A percentile compares a stretch with the other conserved stretches of the same genome.
These are phyloP conservation scores for Diplazon laetatorius DNA, from an alignment of 2,888 invertebrate genomes.

Conservation along the genomic window DNA sequence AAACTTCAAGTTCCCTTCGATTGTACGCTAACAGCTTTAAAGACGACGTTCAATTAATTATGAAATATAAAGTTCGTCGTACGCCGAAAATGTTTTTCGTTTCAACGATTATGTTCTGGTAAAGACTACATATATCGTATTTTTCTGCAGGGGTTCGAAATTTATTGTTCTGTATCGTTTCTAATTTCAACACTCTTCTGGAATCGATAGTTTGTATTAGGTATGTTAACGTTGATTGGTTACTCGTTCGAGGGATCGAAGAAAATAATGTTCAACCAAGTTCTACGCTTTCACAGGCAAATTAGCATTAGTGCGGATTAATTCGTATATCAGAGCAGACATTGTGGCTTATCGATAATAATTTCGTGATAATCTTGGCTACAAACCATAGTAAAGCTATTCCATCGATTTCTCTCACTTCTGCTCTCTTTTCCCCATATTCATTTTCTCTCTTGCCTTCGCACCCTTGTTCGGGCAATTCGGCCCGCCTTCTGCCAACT, in stretches of 20 bases:
- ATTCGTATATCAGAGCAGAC: conserved; percentile 70
- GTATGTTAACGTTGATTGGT: too few species aligned
- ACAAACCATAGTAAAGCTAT: conserved; percentile 60
- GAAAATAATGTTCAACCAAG: neutral
- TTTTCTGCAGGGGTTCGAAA: too few species aligned
- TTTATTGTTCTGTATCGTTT: too few species aligned
- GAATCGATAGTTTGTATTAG: too few species aligned
- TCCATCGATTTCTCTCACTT: conserved; percentile 52
- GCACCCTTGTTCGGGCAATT: conserved; percentile 55
- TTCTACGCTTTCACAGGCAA: conserved; percentile 59
- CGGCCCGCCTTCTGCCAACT: conserved; percentile 66
- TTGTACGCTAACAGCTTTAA: too few species aligned
- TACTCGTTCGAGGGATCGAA: too few species aligned
- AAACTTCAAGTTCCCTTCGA: neutral
- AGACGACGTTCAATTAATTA: too few species aligned
- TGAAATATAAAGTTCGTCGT: too few species aligned
- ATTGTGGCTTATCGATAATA: conserved; percentile 73
- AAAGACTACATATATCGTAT: too few species aligned
- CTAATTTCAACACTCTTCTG: too few species aligned
- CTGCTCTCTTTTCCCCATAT: conserved; percentile 48
- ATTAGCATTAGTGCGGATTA: conserved; percentile 68
- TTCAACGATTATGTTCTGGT: too few species aligned
- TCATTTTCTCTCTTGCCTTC: conserved; percentile 54
- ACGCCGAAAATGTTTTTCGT: too few species aligned
- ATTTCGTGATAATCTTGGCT: conserved; percentile 69